Evolutionary conservation across 1,140 invertebrate genomes (phyloP).

Genomic region (Pristionchus pacificus): DNA sequence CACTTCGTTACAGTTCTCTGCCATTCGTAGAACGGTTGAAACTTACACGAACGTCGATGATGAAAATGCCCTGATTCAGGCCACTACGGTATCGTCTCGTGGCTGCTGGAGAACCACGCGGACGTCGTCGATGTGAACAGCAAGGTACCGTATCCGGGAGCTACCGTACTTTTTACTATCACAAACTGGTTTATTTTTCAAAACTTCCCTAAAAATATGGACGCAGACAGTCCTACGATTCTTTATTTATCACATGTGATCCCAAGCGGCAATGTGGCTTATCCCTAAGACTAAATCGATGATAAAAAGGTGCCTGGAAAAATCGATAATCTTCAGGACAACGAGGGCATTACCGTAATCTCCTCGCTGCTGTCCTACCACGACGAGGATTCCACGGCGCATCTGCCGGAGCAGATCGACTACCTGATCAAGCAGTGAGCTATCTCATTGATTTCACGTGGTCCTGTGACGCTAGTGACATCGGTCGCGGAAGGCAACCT

Average conservation of each 20-base stretch:
- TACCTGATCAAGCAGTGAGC: slow-evolving; percentile 7
- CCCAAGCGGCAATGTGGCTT: no score
- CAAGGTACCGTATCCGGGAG: slow-evolving; percentile 22
- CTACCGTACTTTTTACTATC: background rate
- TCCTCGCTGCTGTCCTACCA: slow-evolving; percentile 11
- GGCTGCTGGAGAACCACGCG: slow-evolving; percentile 58
- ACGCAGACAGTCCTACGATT: no score
- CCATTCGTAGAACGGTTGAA: no score
- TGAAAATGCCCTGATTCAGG: slow-evolving; percentile 62
- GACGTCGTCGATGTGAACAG: slow-evolving; percentile 63
- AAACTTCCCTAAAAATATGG: no score
- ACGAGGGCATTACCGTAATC: slow-evolving; percentile 23
- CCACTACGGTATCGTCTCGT: slow-evolving; percentile 61
- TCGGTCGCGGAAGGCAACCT: no score
- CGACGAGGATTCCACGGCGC: slow-evolving; percentile 10
- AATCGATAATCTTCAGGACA: slow-evolving; percentile 12
- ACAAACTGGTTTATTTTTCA: no score
- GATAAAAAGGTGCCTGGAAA: background rate
- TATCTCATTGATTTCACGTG: background rate
- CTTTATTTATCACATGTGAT: no score
- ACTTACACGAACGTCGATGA: no score
- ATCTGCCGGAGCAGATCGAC: slow-evolving; percentile 20
- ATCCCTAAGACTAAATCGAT: background rate
- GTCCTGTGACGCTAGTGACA: no score
- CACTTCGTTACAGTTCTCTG: no score